A percentile compares a stretch with the other conserved stretches of the same genome.
These are phyloP conservation scores for Lordiphosa fenestrarum DNA, from an alignment of 2,888 invertebrate species.

Conservation along the genomic window DNA sequence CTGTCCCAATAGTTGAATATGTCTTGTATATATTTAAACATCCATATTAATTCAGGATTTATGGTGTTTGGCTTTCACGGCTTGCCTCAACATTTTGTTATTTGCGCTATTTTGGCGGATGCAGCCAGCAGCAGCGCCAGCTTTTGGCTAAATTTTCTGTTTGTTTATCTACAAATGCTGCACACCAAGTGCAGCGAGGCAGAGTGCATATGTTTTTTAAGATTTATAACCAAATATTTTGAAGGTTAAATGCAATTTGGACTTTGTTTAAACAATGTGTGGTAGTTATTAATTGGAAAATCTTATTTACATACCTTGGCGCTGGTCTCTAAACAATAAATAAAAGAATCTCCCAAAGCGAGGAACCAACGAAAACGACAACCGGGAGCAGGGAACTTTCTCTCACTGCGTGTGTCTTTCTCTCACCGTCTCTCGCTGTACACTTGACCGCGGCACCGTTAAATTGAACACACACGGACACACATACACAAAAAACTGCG, in stretches of 20 bases:
- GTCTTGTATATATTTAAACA: background rate
- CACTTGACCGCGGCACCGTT: conserved; percentile 72
- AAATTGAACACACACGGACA: conserved; percentile 48
- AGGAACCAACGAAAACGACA: conserved; percentile 32
- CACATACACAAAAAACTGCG: conserved; percentile 36
- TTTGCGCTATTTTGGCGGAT: conserved; percentile 34
- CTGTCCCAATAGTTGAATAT: background rate
- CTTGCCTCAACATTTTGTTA: conserved; percentile 58
- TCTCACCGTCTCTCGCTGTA: conserved; percentile 26
- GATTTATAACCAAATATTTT: conserved; percentile 23
- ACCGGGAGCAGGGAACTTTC: conserved; percentile 32
- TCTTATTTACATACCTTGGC: conserved; percentile 51
- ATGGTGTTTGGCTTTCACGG: conserved; percentile 6
- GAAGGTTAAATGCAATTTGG: conserved; percentile 29
- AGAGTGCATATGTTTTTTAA: conserved; percentile 28
- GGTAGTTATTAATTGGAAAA: conserved; percentile 11
- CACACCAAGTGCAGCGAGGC: conserved; percentile 6
- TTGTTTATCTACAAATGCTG: conserved; percentile 31
- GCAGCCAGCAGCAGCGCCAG: conserved; percentile 12
- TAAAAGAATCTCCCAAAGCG: conserved; percentile 35
- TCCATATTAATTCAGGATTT: conserved; percentile 14
- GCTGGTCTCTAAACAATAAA: conserved; percentile 16
- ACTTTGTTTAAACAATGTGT: background rate
- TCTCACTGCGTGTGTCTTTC: conserved; percentile 23
- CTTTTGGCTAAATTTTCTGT: conserved; percentile 39